Percentiles rank a stretch among this genome's conserved stretches.
These are phyloP conservation scores for Melanostoma scalare DNA, from an alignment of 2,888 invertebrate species.

Conservation along the genomic window DNA sequence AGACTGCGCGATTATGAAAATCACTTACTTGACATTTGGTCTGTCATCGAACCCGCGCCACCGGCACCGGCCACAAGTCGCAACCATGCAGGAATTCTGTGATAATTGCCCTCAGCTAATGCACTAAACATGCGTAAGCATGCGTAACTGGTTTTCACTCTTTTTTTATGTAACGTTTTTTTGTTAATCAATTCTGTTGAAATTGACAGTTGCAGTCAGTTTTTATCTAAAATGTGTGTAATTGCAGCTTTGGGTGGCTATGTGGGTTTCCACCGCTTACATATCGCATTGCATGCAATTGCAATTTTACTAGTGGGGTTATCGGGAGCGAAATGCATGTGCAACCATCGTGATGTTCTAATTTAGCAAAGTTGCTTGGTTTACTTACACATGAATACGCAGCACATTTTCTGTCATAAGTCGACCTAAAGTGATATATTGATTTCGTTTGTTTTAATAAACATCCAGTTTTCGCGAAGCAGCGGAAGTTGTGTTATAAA, in stretches of 20 bases:
- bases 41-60: conserved; percentile 67
- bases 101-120: conserved; percentile 65
- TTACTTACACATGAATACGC: conserved; percentile 23
- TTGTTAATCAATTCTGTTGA: conserved; percentile 40
- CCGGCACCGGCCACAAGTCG: conserved; percentile 2
- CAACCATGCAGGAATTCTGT: conserved; percentile 52
- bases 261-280: conserved; percentile 53
- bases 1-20: conserved; percentile 66
- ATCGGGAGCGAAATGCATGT: conserved; percentile 50
- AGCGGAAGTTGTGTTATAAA: conserved; percentile 60
- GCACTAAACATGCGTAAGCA: conserved; percentile 63
- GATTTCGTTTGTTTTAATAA: conserved; percentile 61
- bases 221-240: conserved; percentile 60
- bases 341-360: conserved; percentile 51
- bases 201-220: conserved; percentile 64
- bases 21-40: conserved; percentile 72
- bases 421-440: conserved; percentile 61
- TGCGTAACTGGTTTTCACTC: conserved; percentile 62
- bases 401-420: conserved; percentile 43
- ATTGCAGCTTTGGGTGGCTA: conserved; percentile 63
- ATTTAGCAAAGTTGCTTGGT: conserved; percentile 28
- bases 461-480: conserved; percentile 24
- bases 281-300: conserved; percentile 55
- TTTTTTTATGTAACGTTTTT: neutral
- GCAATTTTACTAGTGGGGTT: conserved; percentile 46